Percentiles rank a stretch among this genome's conserved stretches.
Conservation (phyloP, 2,113 vertebrate species). For the Bos taurus region DNA sequence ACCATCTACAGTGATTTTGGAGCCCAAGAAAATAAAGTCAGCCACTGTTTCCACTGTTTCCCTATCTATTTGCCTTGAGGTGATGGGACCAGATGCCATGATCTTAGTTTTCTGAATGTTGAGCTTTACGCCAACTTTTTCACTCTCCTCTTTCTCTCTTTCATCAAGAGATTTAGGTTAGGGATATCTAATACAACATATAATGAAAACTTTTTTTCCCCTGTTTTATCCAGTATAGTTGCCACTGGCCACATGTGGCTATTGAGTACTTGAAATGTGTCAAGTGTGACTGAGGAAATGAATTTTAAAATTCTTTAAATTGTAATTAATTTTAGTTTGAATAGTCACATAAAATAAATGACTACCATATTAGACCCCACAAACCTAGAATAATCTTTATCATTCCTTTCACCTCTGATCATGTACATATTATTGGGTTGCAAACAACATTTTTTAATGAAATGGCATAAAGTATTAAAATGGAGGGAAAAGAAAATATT, state of each 20-base stretch:
- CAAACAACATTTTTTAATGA: background rate
- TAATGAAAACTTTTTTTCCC: background rate
- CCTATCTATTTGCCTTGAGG: too few relatives aligned
- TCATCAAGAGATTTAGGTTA: background rate
- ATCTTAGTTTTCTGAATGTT: too few relatives aligned
- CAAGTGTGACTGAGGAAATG: background rate
- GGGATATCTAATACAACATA: too few relatives aligned
- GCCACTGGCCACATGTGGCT: background rate
- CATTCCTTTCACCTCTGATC: background rate
- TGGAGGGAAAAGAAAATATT: background rate
- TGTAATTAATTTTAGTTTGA: background rate
- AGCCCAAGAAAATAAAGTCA: too few relatives aligned
- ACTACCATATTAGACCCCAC: background rate
- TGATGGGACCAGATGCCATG: too few relatives aligned
- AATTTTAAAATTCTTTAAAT: background rate
- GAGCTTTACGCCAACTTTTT: too few relatives aligned
- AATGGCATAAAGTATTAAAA: background rate
- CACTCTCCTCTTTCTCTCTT: too few relatives aligned
- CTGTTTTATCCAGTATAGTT: background rate
- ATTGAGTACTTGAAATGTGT: background rate
- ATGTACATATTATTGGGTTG: background rate
- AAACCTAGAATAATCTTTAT: background rate
- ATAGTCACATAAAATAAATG: background rate
- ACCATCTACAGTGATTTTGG: too few relatives aligned
- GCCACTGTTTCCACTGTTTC: too few relatives aligned